Base-by-base conservation (phyloP, 2,113 vertebrate genomes). In the Cynoglossus semilaevis region DNA sequence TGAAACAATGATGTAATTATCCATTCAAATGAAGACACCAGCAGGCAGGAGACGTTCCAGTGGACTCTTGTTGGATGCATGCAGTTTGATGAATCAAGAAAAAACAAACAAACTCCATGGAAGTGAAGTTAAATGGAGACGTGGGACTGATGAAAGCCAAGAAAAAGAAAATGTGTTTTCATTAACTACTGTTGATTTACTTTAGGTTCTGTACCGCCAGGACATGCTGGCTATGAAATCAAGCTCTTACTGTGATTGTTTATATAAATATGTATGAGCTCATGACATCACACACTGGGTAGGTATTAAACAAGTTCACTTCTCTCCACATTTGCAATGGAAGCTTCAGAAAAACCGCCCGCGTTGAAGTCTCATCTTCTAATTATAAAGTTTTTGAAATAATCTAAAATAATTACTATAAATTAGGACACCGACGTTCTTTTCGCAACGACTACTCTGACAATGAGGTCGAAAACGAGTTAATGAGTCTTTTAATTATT, bases 21-120 rank as follows among this genome's bases (percentile, higher is more conserved):
- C 84, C 81, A 81, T 78, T 69, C 82, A 87, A 88, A 88, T 84
- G 81, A 88, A 83, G 74, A 87, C 79, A 88, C 86, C 84, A 88
- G 78, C 77, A 67, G 74, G 70, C 67, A 65, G 58, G 66, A 81
- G 63, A 67, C 61, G 51, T 83, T 71, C 76, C 52, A 72, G 75
- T 57, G 15, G n/a, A 50, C 43, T 74, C 50, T 51, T 9, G 15
- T 38, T 22, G 64, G 37, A 80, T 58, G 72, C 78, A 77, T 34
- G 36, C 60, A 58, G 76, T 51, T 44, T 84, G 9, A 1, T 41
- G 63, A 62, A 80, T 55, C 38, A 58, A 51, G 29, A 44, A 54
- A 29, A 15, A n/a, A n/a, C n/a, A 66, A 52, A 42, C 38, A 44
- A 35, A 13, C 1, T 40, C 58, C 19, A 8, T 38, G 40, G 22